Base-by-base conservation (phyloP, 2,797 vertebrate species). In the Arnoldichthys spilopterus region DNA sequence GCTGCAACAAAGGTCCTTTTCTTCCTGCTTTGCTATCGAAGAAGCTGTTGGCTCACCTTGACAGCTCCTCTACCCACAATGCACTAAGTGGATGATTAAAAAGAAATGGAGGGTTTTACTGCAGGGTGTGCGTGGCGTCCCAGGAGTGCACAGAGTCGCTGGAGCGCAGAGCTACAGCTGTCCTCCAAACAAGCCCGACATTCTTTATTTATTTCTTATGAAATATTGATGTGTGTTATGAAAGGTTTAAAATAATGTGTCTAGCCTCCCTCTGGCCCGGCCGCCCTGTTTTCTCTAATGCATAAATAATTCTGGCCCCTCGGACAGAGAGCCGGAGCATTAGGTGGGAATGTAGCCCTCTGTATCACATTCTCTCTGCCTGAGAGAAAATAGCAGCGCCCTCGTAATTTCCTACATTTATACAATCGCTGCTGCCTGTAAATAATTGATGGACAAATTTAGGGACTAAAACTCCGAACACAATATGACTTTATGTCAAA, bases 161-260 rank as follows among this genome's bases (percentile, higher is more conserved):
- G 96, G 95, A 96, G 96, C 96, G 88, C 93, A 93, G 91, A 91
- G 94, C 95, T 97, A 98, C 97, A 99, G 97, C 97, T 99, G 97
- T 99, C 98, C 95, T 96, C 96, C 96, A 96, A 98, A 97, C 96
- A 96, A 96, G 95, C 92, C 95, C 85, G 84, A 94, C 96, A 99
- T 99, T 95, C 96, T 97, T 99, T 99, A 99, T 99, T 99, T 99
- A 99, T 99, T 98, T 98, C 96, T 94, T 94, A 95, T 99, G 94
- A 99, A 99, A 99, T 98, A 99, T 99, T 98, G 96, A 99, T 98
- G 94, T 89, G 88, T 98, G 98, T 98, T 99, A 99, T 98, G 97
- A 98, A 98, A 98, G 97, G 96, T 98, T 99, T 99, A 97, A 98
- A 98, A 99, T 99, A 99, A 98, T 98, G 97, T 95, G 96, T 96